Evolutionary conservation across 2,113 vertebrate genomes (phyloP), one percentile per base, ranked within the genome.

Genomic region (Bufo bufo): DNA sequence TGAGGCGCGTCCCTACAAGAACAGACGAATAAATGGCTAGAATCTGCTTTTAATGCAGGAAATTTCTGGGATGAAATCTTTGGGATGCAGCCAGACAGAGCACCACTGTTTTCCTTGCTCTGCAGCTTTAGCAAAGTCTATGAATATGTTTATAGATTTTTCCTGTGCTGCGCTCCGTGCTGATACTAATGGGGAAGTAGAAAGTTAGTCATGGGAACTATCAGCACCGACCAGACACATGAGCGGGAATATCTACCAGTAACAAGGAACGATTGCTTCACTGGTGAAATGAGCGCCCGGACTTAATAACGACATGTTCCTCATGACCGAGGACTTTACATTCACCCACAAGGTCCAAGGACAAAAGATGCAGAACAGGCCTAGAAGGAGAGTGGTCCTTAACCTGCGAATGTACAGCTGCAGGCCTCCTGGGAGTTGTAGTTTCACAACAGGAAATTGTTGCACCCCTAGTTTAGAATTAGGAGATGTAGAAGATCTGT

Each of bases 121-220:
- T 61, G 71, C 71, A 88, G 82, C 50, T 84, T 88, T 84, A 82
- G 87, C 81, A 69, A 77, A 49, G 69, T 61, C 74, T 84, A 84
- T 88, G 87, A 88, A 88, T 88, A 88, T 78, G 66, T 84, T 88
- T 84, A 88, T 47, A 52, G 72, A 19, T 11, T 84, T 80, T 33
- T 66, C 17, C 45, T 10, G 6, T 17, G 49, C 10, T 3, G 74
- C 3, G 66, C 14, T 84, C 75, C 56, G 49, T 52, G 54, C 56
- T 87, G 75, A 75, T 84, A 69, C 80, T 65, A 43, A 84, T 50
- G 17, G 49, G 20, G 81, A 17, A 83, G 65, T 43, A 50, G 45
- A 66, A 84, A 10, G 81, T 77, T 45, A 88, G 87, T 54, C 58
- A 82, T 9, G 58, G 81, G 87, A 88, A 83, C 81, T 84, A 88